These are phyloP conservation scores for Hirtodrosophila alboralis DNA, from an alignment of 2,888 invertebrate species.

Conservation along the genomic window DNA sequence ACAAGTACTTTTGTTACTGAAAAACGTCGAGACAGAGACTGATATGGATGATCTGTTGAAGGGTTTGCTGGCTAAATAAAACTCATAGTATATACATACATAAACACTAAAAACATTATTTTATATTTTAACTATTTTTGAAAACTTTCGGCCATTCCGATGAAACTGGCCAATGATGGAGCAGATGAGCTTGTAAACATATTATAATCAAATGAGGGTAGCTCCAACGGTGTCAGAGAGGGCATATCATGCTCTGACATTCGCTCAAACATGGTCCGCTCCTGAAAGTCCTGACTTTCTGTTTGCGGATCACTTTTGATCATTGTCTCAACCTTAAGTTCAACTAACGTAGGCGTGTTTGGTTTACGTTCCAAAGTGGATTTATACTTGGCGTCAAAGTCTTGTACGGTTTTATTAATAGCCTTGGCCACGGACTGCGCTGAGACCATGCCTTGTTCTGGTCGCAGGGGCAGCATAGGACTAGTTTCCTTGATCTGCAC, in stretches of 20 bases:
- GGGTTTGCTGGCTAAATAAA: constrained; percentile 80
- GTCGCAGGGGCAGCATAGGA: constrained; percentile 57
- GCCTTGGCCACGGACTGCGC: constrained; percentile 80
- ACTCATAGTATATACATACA: constrained; percentile 3
- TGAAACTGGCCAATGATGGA: constrained; percentile 60
- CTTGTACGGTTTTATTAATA: constrained; percentile 81
- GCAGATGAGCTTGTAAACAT: constrained; percentile 68
- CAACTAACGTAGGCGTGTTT: constrained; percentile 24
- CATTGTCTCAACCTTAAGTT: constrained; percentile 52
- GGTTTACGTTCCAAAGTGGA: constrained; percentile 38
- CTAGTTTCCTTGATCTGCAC: constrained; percentile 69
- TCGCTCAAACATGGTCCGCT: constrained; percentile 12
- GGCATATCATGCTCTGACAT: constrained; percentile 70
- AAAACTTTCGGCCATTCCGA: constrained; percentile 61
- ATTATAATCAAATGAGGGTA: constrained; percentile 81
- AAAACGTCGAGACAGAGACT: constrained; percentile 83
- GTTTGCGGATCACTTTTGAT: constrained; percentile 37
- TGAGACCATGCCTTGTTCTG: constrained; percentile 62
- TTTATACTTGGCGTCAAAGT: constrained; percentile 79
- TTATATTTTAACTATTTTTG: constrained; percentile 57
- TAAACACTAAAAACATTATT: constrained; percentile 11
- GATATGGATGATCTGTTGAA: constrained; percentile 82
- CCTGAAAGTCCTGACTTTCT: constrained; percentile 35
- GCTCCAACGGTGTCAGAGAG: constrained; percentile 80
- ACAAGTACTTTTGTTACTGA: constrained; percentile 82